These are phyloP conservation scores for Agrochola litura DNA, from an alignment of 2,888 invertebrate genomes.

Conservation along the genomic window DNA sequence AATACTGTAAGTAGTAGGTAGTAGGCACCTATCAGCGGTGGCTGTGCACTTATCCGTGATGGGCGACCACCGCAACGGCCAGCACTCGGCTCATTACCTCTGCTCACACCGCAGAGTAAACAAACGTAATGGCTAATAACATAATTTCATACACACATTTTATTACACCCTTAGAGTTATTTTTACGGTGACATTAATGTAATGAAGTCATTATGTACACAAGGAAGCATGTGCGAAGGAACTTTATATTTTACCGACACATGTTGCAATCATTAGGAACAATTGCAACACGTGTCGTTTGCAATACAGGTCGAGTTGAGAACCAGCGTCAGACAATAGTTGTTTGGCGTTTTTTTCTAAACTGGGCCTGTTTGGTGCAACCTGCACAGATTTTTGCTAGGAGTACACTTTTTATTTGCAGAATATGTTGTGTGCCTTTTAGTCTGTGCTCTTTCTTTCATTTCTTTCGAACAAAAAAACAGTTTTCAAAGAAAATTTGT, in stretches of 20 bases:
- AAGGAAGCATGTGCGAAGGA: background rate
- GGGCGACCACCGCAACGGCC: slow-evolving; percentile 41
- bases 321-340: background rate
- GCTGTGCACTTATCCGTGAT: slow-evolving; percentile 31
- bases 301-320: background rate
- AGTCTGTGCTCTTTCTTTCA: background rate
- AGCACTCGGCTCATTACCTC: slow-evolving; percentile 60
- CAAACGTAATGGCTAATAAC: slow-evolving; percentile 52
- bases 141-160: slow-evolving; percentile 59
- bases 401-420: background rate
- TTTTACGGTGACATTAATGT: slow-evolving; percentile 44
- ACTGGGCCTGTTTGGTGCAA: background rate
- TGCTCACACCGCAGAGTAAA: slow-evolving; percentile 49
- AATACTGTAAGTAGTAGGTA: background rate
- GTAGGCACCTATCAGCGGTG: slow-evolving; percentile 4
- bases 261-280: background rate
- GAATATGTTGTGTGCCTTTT: background rate
- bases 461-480: background rate
- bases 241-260: slow-evolving; percentile 6
- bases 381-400: background rate
- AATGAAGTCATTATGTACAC: slow-evolving; percentile 40
- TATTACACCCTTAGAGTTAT: slow-evolving; percentile 45
- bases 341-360: background rate
- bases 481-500: background rate
- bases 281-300: background rate